A percentile compares a stretch with the other conserved stretches of the same genome.
phyloP scores from a whole-genome alignment of 2,113 vertebrate genomes.

The pig (Sus scrofa) region T2T-Sscrofa CM000830.6:37710501-37711000 shows the following conservation, averaged over 20 bases:
- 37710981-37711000: not conserved
- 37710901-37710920: not conserved
- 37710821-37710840: not conserved
- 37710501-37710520: too few species aligned
- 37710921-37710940: not conserved
- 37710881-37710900: not conserved
- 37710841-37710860: not conserved
- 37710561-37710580: too few species aligned
- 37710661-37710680: not conserved
- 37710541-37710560: too few species aligned
- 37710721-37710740: not conserved
- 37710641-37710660: not conserved
- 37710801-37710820: not conserved
- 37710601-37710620: too few species aligned
- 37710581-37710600: too few species aligned
- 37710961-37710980: slow-evolving; percentile 25
- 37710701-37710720: not conserved
- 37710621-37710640: too few species aligned
- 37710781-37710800: not conserved
- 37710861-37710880: not conserved
- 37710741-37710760: slow-evolving; percentile 17
- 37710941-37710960: not conserved
- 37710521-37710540: too few species aligned
- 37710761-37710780: not conserved
- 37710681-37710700: not conserved